These are phyloP conservation scores for Neoniphon sammara DNA, from an alignment of 2,797 vertebrate genomes.

Conservation along the genomic window DNA sequence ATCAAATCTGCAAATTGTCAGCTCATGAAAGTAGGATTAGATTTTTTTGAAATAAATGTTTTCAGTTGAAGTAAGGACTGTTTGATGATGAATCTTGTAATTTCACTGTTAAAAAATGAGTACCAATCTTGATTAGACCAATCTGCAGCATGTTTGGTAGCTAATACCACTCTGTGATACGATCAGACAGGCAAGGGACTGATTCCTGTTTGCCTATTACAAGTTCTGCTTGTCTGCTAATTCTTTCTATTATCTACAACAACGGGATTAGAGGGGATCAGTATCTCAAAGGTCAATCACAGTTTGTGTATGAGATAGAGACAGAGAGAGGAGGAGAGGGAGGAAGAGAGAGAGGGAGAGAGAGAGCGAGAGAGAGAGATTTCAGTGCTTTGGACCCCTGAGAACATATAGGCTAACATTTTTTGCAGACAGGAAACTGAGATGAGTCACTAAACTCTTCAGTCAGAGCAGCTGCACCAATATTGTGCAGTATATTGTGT, in stretches of 20 bases:
- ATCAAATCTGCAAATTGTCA: background rate
- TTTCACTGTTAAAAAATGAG: background rate
- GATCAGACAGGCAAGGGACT: background rate
- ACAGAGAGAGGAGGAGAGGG: background rate
- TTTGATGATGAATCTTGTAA: too few species aligned
- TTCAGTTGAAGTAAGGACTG: background rate
- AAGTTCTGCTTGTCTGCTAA: background rate
- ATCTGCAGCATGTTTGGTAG: background rate
- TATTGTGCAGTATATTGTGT: too few species aligned
- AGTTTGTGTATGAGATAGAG: background rate
- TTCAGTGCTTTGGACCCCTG: background rate
- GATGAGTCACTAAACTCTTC: background rate
- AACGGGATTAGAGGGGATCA: slow-evolving; percentile 12
- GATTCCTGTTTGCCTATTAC: slow-evolving; percentile 3
- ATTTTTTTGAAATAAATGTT: background rate
- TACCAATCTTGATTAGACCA: background rate
- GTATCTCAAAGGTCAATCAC: slow-evolving; percentile 38
- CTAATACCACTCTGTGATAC: slow-evolving; percentile 1
- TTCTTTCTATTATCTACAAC: slow-evolving; percentile 9
- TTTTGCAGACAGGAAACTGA: slow-evolving; percentile 4
- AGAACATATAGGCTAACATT: background rate
- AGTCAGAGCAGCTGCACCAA: slow-evolving; percentile 1
- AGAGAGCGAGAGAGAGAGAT: background rate
- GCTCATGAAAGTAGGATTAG: too few species aligned
- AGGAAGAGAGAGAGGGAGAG: too few species aligned